Percentiles rank a stretch among this genome's conserved stretches.
Evolutionary conservation across 2,888 invertebrate genomes (phyloP).

Genomic region (Tenodera sinensis): DNA sequence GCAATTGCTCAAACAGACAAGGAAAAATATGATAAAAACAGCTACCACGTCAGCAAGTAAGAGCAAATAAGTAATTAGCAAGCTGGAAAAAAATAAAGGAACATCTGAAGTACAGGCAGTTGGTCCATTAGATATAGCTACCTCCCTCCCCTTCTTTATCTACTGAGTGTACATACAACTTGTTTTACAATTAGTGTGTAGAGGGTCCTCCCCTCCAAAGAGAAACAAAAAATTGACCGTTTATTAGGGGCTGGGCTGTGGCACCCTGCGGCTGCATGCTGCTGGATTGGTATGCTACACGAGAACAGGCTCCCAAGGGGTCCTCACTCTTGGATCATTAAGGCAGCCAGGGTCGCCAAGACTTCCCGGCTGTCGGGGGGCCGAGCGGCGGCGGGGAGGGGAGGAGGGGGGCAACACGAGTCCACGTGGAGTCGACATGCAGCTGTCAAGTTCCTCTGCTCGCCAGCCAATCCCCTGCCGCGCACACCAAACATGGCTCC

Average conservation of each 20-base stretch:
- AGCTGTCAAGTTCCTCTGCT: constrained; percentile 16
- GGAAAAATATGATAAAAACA: background rate
- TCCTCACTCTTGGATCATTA: constrained; percentile 17
- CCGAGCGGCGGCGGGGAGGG: background rate
- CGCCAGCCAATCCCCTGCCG: constrained; percentile 20
- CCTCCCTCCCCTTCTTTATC: background rate
- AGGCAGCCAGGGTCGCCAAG: constrained; percentile 13
- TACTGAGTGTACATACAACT: constrained; percentile 12
- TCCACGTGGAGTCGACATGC: constrained; percentile 28
- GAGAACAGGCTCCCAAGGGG: background rate
- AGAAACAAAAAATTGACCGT: constrained; percentile 5
- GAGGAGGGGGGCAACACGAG: constrained; percentile 5
- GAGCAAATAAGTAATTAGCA: background rate
- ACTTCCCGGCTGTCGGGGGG: background rate
- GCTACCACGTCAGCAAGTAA: background rate
- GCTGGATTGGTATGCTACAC: constrained; percentile 16
- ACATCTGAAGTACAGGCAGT: background rate
- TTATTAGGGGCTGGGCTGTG: constrained; percentile 15
- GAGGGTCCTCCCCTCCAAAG: background rate
- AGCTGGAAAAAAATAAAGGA: background rate
- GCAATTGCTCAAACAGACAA: constrained; percentile 1
- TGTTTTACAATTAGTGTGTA: constrained; percentile 17
- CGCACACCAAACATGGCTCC: constrained; percentile 18
- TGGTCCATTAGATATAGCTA: background rate
- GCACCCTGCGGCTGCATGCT: constrained; percentile 13